phyloP scores from a whole-genome alignment of 2,113 vertebrate genomes.

The Esox niger region DNA sequence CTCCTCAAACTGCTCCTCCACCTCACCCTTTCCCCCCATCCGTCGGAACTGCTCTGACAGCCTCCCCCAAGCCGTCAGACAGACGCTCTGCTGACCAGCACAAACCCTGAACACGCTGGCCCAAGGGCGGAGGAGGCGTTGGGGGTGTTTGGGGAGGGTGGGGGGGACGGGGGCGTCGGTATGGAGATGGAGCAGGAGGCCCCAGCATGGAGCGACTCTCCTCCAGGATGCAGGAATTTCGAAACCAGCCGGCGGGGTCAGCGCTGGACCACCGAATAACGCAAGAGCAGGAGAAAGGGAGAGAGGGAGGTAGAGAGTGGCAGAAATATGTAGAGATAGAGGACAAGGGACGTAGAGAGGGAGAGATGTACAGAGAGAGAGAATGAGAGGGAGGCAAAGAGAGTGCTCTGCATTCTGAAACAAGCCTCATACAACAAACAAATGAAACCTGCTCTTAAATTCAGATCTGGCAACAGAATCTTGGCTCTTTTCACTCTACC shows the following conservation, averaged over 20 bases:
- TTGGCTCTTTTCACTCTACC: too few relatives aligned
- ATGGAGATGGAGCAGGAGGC: constrained; percentile 38
- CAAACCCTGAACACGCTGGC: constrained; percentile 60
- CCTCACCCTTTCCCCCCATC: not conserved
- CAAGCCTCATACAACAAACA: too few relatives aligned
- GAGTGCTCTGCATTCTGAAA: too few relatives aligned
- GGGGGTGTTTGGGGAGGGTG: not conserved
- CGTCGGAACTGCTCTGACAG: constrained; percentile 55
- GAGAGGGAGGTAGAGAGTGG: constrained; percentile 9
- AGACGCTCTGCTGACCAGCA: constrained; percentile 78
- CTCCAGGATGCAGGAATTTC: constrained; percentile 72
- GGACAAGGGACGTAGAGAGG: constrained; percentile 23
- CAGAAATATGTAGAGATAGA: constrained; percentile 34
- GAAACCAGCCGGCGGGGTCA: constrained; percentile 76
- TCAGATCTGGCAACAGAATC: too few relatives aligned
- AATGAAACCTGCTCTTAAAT: too few relatives aligned
- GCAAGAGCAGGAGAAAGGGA: constrained; percentile 26
- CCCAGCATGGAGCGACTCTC: constrained; percentile 57
- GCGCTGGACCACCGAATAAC: constrained; percentile 55
- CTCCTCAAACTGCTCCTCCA: constrained; percentile 15
- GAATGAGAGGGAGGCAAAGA: too few relatives aligned
- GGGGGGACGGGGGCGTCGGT: not conserved
- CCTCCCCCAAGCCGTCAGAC: constrained; percentile 62
- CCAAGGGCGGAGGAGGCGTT: constrained; percentile 69
- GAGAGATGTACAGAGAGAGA: too few relatives aligned